Conservation (phyloP, 92 coral and sea anemone genomes). For the Micromussa lordhowensis region DNA sequence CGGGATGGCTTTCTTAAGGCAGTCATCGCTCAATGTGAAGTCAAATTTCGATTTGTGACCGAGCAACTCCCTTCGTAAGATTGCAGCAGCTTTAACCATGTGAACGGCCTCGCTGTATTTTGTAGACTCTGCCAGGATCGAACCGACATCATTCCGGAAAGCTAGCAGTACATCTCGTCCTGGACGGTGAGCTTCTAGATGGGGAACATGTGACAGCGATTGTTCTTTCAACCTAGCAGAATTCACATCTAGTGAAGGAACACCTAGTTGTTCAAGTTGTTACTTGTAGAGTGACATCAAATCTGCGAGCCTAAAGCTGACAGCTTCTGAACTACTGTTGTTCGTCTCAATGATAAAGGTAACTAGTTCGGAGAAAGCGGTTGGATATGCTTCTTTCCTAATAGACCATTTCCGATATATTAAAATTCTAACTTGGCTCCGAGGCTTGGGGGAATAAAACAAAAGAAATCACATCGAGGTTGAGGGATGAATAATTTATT, state of each 20-base stretch:
- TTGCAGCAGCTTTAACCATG: conserved; percentile 52
- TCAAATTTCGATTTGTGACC: too few relatives aligned
- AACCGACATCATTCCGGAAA: conserved; percentile 47
- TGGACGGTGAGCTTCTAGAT: conserved; percentile 50
- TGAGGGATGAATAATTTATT: too few relatives aligned
- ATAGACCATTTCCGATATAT: too few relatives aligned
- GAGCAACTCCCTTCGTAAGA: conserved; percentile 54
- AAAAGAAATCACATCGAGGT: too few relatives aligned
- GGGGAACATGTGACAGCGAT: conserved; percentile 49
- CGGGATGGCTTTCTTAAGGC: too few relatives aligned
- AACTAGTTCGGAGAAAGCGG: conserved; percentile 63
- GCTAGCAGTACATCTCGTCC: conserved; percentile 64
- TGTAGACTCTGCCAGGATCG: conserved; percentile 37
- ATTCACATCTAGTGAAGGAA: neutral
- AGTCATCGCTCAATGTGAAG: too few relatives aligned
- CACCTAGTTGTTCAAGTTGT: conserved; percentile 51
- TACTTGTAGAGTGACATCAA: conserved; percentile 35
- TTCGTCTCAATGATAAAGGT: conserved; percentile 44
- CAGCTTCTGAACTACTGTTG: conserved; percentile 17
- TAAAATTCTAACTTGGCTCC: too few relatives aligned
- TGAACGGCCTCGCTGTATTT: conserved; percentile 46
- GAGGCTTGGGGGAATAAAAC: too few relatives aligned
- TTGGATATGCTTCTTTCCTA: conserved; percentile 30
- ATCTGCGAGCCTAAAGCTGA: conserved; percentile 51
- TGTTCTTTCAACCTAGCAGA: conserved; percentile 73